A percentile compares a stretch with the other conserved stretches of the same genome.
Conservation (phyloP, 2,888 invertebrate genomes). For the Anodontia alba region DNA sequence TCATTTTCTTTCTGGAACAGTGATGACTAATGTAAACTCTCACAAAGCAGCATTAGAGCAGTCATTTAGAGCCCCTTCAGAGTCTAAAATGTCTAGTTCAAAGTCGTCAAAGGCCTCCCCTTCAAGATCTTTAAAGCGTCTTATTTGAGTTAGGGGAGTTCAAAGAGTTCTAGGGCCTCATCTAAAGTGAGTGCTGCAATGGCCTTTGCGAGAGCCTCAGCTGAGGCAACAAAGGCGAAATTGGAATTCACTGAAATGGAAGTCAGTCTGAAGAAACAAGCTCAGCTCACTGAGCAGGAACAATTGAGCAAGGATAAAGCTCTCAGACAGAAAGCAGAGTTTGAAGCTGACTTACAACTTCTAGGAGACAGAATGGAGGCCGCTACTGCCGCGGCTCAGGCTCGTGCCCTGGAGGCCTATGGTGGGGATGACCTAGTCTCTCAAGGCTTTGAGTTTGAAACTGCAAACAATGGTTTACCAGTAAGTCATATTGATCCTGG, state of each 20-base stretch:
- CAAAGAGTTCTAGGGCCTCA: background rate
- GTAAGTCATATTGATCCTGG: background rate
- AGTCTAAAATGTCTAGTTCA: background rate
- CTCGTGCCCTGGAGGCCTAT: background rate
- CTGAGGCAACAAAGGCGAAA: background rate
- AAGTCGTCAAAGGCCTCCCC: background rate
- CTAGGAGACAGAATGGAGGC: background rate
- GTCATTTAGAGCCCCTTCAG: background rate
- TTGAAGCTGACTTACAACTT: background rate
- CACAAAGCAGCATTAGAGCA: background rate
- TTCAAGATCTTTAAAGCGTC: too few species aligned
- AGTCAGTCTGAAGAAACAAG: background rate
- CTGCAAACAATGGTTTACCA: background rate
- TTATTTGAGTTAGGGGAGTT: too few species aligned
- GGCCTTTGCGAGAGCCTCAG: background rate
- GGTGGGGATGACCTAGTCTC: background rate
- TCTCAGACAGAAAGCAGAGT: background rate
- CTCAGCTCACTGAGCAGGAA: background rate
- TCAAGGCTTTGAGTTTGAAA: background rate
- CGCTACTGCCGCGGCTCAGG: background rate
- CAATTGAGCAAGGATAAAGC: background rate
- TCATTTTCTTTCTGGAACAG: background rate
- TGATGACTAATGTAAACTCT: background rate
- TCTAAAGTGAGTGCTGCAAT: background rate
- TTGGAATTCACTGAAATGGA: background rate